Evolutionary conservation across 2,113 vertebrate species (phyloP), one percentile per base, ranked within the genome.

Genomic region (Nerophis ophidion): DNA sequence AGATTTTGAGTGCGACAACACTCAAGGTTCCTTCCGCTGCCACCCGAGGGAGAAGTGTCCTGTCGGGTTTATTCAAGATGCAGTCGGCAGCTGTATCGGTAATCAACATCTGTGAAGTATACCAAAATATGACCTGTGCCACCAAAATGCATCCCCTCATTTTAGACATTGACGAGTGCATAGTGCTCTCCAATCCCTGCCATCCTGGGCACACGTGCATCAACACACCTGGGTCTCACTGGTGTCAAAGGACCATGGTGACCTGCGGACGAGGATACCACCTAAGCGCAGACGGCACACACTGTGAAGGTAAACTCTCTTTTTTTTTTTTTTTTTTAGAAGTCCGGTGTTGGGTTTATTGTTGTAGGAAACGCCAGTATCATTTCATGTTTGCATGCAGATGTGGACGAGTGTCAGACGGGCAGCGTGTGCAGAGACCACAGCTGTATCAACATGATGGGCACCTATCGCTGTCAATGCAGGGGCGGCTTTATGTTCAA

Each of bases 51-150:
- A 88, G 38, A 90, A 82, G 64, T 98, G 95, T 74, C 77, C 80
- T 67, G 74, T 14, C 2, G 95, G 95, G 15, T 98, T 87, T 83
- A 92, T 93, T 67, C 92, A 93, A 77, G 93, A 95, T 66, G 92
- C 93, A 0, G 68, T 89, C 42, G 95, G 93, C 82, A 92, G 71
- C 88, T 98, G 95, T 68, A 93, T 93, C n/a, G 96, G 96, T 98
- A 85, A 91, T 34, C 8, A 34, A 11, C 2, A 9, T 1, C 35
- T 5, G n/a, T n/a, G 7, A 5, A 4, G 4, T 35, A 1, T 65
- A 61, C 15, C 1, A 1, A 11, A 1, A 46, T 12, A 14, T 26
- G 46, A 1, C 3, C 33, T n/a, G 9, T 8, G 15, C 26, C 17
- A 50, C 7, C 47, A 49, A 49, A 17, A 49, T 49, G 16, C 1